Evolutionary conservation across 1,140 invertebrate species (phyloP), one percentile per base, ranked within the genome.

Genomic region (Notospermus geniculatus): DNA sequence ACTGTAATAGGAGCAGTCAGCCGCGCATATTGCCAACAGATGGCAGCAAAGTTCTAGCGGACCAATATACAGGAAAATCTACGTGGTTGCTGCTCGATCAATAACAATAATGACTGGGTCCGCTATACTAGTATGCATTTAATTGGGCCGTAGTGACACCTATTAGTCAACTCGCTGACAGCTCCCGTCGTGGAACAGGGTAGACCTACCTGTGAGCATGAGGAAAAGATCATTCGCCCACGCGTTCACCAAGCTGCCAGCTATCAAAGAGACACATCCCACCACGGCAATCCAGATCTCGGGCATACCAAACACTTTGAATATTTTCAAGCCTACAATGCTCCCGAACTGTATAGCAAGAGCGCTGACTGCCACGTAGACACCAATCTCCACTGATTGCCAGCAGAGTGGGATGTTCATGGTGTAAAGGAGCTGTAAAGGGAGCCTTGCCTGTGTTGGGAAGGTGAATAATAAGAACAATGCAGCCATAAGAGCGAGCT

Each of bases 261-360:
- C 46, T n/a, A 50, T 50, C 19, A 5, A 23, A 23, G 46, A 50
- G 4, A 50, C 4, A 9, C n/a, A 23, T 7, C 46, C 46, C 5
- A 50, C n/a, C 19, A 50, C 19, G n/a, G 46, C n/a, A n/a, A 50
- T 50, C 46, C 46, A 50, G 4, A 50, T 50, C n/a, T 50, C 46
- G 5, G 46, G 25, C n/a, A 50, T 23, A 7, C 15, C 15, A n/a
- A 5, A 50, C 19, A 50, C 9, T n/a, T 50, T 50, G n/a, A 50
- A 50, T 5, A 5, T 7, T n/a, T 50, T 50, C 5, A 50, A 9
- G 9, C 19, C n/a, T 4, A 50, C n/a, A 9, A 50, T 4, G 5
- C 46, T n/a, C 4, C n/a, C 25, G 9, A 50, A 19, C 25, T 50
- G 46, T 9, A 23, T 5, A 5, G n/a, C 46, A n/a, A 50, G 19